These are phyloP conservation scores for Melieria picta DNA, from an alignment of 2,888 invertebrate species.

Conservation along the genomic window DNA sequence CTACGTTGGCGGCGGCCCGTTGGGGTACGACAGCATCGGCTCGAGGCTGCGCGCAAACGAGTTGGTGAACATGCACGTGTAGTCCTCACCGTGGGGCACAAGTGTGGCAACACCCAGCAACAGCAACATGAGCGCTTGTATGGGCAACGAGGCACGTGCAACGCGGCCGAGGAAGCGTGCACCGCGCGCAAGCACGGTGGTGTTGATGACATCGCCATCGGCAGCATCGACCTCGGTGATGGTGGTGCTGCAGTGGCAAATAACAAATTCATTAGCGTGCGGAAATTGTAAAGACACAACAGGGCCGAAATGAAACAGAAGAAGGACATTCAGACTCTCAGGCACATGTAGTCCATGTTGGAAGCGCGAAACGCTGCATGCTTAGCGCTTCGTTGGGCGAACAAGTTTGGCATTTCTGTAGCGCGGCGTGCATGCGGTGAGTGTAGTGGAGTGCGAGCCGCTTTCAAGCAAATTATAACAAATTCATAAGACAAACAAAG, in stretches of 20 bases:
- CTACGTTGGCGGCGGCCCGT: slow-evolving; percentile 85
- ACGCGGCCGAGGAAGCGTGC: slow-evolving; percentile 90
- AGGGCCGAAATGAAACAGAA: too few species aligned
- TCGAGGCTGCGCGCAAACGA: slow-evolving; percentile 84
- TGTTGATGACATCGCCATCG: slow-evolving; percentile 70
- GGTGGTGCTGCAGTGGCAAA: slow-evolving; percentile 33
- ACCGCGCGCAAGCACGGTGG: slow-evolving; percentile 77
- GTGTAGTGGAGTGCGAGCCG: too few species aligned
- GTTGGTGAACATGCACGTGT: slow-evolving; percentile 85
- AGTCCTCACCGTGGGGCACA: slow-evolving; percentile 87
- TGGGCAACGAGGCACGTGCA: slow-evolving; percentile 89
- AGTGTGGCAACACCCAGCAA: slow-evolving; percentile 93
- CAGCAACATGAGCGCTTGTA: slow-evolving; percentile 92
- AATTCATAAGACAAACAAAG: too few species aligned
- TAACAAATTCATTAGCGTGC: too few species aligned
- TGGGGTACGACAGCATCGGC: slow-evolving; percentile 89
- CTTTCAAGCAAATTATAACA: too few species aligned
- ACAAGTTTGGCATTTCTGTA: too few species aligned
- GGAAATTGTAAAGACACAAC: too few species aligned
- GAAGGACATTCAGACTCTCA: too few species aligned
- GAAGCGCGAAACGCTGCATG: too few species aligned
- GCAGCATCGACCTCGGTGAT: slow-evolving; percentile 56
- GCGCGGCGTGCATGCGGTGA: too few species aligned
- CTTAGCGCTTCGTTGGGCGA: too few species aligned
- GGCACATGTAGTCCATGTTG: too few species aligned